Evolutionary conservation across 92 coral and sea anemone genomes (phyloP).

Genomic region (Micromussa lordhowensis): DNA sequence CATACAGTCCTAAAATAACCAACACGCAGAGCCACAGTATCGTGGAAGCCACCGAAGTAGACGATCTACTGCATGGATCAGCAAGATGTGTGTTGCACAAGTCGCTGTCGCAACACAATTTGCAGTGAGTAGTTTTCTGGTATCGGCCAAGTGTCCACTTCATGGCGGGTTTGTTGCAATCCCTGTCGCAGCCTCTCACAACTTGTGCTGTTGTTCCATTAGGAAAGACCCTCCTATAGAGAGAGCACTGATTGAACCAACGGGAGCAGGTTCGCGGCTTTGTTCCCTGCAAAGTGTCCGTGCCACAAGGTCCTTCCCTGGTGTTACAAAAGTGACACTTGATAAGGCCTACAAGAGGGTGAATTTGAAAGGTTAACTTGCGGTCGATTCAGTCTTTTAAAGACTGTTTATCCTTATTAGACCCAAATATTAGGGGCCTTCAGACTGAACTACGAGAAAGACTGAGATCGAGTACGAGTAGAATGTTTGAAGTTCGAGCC

Average conservation of each 20-base stretch:
- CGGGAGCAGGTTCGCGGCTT: neutral
- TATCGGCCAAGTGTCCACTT: conserved; percentile 37
- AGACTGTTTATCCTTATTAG: too few species aligned
- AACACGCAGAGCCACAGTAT: neutral
- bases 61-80: conserved; percentile 28
- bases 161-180: neutral
- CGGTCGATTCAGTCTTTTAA: too few species aligned
- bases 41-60: neutral
- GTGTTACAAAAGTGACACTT: conserved; percentile 33
- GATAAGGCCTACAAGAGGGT: conserved; percentile 12
- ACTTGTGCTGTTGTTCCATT: conserved; percentile 47
- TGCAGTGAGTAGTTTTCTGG: conserved; percentile 34
- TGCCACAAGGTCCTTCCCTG: conserved; percentile 24
- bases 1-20: neutral
- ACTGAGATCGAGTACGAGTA: too few species aligned
- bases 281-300: conserved; percentile 13
- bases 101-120: conserved; percentile 33
- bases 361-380: neutral
- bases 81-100: conserved; percentile 11
- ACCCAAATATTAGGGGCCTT: too few species aligned
- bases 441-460: too few species aligned
- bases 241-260: conserved; percentile 22
- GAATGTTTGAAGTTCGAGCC: too few species aligned
- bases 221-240: conserved; percentile 16
- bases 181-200: conserved; percentile 37